Conservation (phyloP, 2,888 invertebrate species). For the Griposia aprilina region DNA sequence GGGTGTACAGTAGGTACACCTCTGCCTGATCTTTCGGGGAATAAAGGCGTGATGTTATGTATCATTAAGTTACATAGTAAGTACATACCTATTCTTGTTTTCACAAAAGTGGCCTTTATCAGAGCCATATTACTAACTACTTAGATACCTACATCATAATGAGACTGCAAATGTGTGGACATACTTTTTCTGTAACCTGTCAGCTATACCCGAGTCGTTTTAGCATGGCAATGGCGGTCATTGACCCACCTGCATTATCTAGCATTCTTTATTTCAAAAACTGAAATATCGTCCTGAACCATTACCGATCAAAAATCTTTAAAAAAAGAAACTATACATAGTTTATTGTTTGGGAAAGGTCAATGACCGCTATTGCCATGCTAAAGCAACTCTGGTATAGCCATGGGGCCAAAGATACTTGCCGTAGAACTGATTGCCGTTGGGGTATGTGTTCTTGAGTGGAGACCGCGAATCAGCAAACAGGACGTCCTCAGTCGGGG, state of each 20-base stretch:
- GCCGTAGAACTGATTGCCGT: not conserved
- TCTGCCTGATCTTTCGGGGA: not conserved
- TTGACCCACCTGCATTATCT: not conserved
- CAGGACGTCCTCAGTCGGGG: not conserved
- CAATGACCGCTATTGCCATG: not conserved
- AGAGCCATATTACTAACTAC: not conserved
- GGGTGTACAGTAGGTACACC: not conserved
- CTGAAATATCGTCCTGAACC: too few species aligned
- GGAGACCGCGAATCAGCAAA: not conserved
- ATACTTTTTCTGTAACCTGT: not conserved
- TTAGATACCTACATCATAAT: not conserved
- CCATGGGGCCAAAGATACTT: not conserved
- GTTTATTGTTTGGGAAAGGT: not conserved
- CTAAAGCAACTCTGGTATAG: not conserved
- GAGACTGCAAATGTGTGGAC: not conserved
- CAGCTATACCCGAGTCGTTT: not conserved
- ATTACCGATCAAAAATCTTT: too few species aligned
- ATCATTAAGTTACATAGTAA: not conserved
- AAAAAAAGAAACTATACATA: not conserved
- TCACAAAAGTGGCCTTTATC: too few species aligned
- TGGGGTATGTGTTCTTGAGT: too few species aligned
- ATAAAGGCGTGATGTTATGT: too few species aligned
- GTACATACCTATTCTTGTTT: not conserved
- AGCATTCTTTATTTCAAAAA: not conserved
- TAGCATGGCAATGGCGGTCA: not conserved